Evolutionary conservation across 2,888 invertebrate genomes (phyloP).

Genomic region (Acronicta alni): DNA sequence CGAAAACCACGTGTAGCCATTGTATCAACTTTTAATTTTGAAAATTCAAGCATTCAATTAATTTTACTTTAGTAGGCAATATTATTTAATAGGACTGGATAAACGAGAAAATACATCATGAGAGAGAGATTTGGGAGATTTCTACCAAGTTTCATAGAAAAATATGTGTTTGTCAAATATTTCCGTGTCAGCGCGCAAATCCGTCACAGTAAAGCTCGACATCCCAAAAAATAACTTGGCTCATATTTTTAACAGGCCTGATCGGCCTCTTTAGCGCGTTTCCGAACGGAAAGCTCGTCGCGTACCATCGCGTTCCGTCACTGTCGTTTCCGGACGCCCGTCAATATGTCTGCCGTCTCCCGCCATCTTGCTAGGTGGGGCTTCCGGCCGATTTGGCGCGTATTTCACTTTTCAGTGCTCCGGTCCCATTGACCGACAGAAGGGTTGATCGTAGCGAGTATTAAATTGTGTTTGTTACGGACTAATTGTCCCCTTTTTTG

Average conservation of each 20-base stretch:
- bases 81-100: no score
- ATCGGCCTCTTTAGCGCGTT: constrained; percentile 54
- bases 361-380: constrained; percentile 60
- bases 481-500: constrained; percentile 56
- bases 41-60: no score
- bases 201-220: constrained; percentile 43
- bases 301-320: constrained; percentile 69
- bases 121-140: not conserved
- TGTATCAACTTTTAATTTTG: no score
- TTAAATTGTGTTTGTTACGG: constrained; percentile 60
- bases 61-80: no score
- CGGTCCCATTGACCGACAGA: constrained; percentile 55
- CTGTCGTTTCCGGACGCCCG: constrained; percentile 65
- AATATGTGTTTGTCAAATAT: constrained; percentile 9
- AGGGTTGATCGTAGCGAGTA: constrained; percentile 53
- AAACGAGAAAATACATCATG: not conserved
- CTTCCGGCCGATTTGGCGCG: constrained; percentile 60
- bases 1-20: no score
- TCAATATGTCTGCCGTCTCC: constrained; percentile 67
- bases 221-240: constrained; percentile 52
- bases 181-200: constrained; percentile 34
- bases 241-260: constrained; percentile 52
- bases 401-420: constrained; percentile 64
- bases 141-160: not conserved
- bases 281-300: constrained; percentile 61